Percentiles rank a stretch among this genome's conserved stretches.
Evolutionary conservation across 1,140 invertebrate genomes (phyloP).

Genomic region (Samia ricini): DNA sequence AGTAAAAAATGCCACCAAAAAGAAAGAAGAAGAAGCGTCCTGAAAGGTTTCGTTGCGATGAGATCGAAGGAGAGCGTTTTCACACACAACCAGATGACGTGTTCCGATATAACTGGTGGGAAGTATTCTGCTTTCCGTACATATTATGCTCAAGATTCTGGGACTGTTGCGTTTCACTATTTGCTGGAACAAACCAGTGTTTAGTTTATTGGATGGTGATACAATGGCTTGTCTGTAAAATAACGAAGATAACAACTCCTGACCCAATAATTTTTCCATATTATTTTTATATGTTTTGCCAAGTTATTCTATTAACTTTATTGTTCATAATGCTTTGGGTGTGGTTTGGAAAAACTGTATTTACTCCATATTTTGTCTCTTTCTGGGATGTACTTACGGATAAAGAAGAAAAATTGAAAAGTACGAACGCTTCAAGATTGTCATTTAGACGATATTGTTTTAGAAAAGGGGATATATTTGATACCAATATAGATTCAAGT

Average conservation of each 20-base stretch:
- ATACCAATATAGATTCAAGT: constrained; percentile 34
- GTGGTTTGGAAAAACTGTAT: constrained; percentile 40
- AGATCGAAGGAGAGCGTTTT: constrained; percentile 45
- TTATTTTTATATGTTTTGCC: constrained; percentile 64
- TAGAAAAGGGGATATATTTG: constrained; percentile 61
- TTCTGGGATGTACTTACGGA: constrained; percentile 35
- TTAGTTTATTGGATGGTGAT: constrained; percentile 63
- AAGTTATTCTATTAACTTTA: constrained; percentile 50
- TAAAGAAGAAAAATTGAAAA: background rate
- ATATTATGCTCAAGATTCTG: constrained; percentile 54
- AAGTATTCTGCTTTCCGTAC: constrained; percentile 67
- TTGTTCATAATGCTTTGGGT: constrained; percentile 50
- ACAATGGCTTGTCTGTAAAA: constrained; percentile 62
- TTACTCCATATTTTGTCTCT: constrained; percentile 50
- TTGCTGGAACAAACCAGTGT: constrained; percentile 60
- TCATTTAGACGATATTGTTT: constrained; percentile 61
- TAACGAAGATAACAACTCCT: constrained; percentile 47
- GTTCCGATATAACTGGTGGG: constrained; percentile 57
- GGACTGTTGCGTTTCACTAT: constrained; percentile 53
- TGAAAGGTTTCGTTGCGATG: constrained; percentile 40
- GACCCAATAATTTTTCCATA: constrained; percentile 62
- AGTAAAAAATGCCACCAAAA: constrained; percentile 40
- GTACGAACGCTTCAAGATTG: constrained; percentile 27
- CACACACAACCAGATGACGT: constrained; percentile 46
- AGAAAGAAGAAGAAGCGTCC: constrained; percentile 34